A percentile compares a stretch with the other conserved stretches of the same genome.
phyloP scores from a whole-genome alignment of 1,140 invertebrate species.

The Chironomus striatipennis region DNA sequence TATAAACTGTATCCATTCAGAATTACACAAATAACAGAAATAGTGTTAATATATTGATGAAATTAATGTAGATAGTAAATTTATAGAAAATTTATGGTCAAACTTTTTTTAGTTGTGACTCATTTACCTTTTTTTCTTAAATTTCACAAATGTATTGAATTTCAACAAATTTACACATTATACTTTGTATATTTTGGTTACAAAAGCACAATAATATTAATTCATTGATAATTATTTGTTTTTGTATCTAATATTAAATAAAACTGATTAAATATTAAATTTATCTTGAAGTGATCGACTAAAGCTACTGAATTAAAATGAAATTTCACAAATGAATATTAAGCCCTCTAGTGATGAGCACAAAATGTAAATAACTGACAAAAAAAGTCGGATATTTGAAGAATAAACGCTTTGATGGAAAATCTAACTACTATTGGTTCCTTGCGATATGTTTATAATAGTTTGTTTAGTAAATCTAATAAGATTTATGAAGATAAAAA shows the following conservation, averaged over 20 bases:
- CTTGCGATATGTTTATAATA: too few species aligned
- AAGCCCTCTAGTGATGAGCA: neutral
- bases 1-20: neutral
- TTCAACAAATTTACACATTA: neutral
- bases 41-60: neutral
- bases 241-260: neutral
- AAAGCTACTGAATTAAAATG: conserved; percentile 2
- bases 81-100: neutral
- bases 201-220: neutral
- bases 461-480: too few species aligned
- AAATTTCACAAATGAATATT: neutral
- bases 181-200: neutral
- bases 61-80: neutral
- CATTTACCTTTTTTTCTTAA: conserved; percentile 1
- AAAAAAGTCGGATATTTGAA: too few species aligned
- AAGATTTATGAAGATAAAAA: too few species aligned
- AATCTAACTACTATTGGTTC: too few species aligned
- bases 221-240: neutral
- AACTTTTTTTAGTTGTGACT: neutral
- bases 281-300: neutral
- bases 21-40: neutral
- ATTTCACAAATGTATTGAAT: neutral
- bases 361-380: too few species aligned
- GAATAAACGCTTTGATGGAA: too few species aligned
- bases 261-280: neutral